A percentile compares a stretch with the other conserved stretches of the same genome.
These are phyloP conservation scores for Heterotis niloticus DNA, from an alignment of 2,113 vertebrate genomes.

Conservation along the genomic window DNA sequence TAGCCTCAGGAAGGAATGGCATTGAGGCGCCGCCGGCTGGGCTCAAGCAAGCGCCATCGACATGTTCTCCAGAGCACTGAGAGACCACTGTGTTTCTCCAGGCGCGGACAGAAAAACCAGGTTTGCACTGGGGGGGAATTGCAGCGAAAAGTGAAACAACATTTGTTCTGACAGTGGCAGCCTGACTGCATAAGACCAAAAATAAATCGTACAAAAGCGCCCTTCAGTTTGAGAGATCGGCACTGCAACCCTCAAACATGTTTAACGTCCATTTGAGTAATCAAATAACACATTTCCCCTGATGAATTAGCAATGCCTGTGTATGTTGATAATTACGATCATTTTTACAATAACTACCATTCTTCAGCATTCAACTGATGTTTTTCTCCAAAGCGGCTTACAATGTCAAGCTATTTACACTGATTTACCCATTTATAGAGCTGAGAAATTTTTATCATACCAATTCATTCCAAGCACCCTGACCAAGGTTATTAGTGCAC, in stretches of 20 bases:
- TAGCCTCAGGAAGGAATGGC: constrained; percentile 2
- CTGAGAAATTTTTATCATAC: background rate
- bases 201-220: background rate
- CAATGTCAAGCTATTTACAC: background rate
- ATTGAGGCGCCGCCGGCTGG: constrained; percentile 7
- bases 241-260: background rate
- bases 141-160: background rate
- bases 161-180: background rate
- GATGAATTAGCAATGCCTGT: no score
- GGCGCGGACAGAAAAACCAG: constrained; percentile 6
- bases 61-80: constrained; percentile 2
- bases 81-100: constrained; percentile 18
- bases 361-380: background rate
- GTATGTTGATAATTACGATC: no score
- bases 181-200: background rate
- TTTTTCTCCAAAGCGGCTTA: background rate
- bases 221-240: background rate
- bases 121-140: background rate
- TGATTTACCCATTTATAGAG: background rate
- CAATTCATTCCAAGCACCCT: background rate
- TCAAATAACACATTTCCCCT: no score
- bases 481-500: background rate
- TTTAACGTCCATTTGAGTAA: no score
- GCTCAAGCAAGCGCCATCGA: background rate
- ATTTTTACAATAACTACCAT: no score